Evolutionary conservation across 64 coral and sea anemone species (phyloP).

Genomic region (Montipora cactus): DNA sequence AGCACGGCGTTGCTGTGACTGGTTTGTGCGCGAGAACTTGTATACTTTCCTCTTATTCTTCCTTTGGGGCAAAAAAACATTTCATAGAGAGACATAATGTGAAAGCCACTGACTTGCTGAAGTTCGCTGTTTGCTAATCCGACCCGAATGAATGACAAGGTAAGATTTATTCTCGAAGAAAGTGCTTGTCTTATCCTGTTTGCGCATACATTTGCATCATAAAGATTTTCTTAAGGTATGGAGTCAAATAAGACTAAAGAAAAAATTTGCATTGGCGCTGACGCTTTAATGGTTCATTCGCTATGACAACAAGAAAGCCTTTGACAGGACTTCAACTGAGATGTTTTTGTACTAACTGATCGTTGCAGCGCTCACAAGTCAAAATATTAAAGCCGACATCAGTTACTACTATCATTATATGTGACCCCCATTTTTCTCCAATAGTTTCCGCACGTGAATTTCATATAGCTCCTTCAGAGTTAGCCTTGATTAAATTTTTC

Average conservation of each 20-base stretch:
- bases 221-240: background rate
- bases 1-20: too few species aligned
- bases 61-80: background rate
- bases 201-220: constrained; percentile 17
- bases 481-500: too few species aligned
- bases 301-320: background rate
- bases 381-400: too few species aligned
- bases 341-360: background rate
- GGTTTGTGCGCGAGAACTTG: background rate
- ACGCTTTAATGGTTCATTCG: background rate
- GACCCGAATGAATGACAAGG: background rate
- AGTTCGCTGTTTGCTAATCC: constrained; percentile 11
- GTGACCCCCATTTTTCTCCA: too few species aligned
- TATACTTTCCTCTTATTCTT: background rate
- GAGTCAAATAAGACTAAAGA: background rate
- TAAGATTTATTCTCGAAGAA: background rate
- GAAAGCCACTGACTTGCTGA: background rate
- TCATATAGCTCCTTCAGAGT: too few species aligned
- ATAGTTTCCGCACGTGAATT: too few species aligned
- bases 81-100: background rate
- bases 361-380: too few species aligned
- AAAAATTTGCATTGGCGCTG: constrained; percentile 3
- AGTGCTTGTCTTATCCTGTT: background rate
- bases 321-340: background rate
- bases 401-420: too few species aligned